These are phyloP conservation scores for Actenoides lindsayi DNA, from an alignment of 2,113 vertebrate genomes.

Conservation along the genomic window DNA sequence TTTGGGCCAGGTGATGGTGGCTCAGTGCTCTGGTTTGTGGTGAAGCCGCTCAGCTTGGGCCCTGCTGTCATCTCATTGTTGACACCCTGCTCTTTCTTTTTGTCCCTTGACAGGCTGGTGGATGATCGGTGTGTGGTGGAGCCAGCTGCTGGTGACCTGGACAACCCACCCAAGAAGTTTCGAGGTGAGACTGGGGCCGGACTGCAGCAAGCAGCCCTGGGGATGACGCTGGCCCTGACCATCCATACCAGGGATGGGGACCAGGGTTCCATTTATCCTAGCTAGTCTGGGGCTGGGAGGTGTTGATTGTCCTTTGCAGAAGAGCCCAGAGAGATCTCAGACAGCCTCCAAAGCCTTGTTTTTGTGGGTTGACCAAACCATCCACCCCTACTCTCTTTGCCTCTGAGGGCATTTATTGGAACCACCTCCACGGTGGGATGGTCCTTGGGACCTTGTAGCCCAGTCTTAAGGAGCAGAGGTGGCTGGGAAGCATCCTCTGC, in stretches of 20 bases:
- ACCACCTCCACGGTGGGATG: background rate
- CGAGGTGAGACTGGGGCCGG: slow-evolving; percentile 79
- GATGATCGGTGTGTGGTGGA: slow-evolving; percentile 97
- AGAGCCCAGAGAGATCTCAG: background rate
- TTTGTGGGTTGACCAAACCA: background rate
- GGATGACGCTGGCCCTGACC: background rate
- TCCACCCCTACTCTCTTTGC: background rate
- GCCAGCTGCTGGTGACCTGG: slow-evolving; percentile 90
- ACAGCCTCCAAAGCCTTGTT: background rate
- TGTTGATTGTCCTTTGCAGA: background rate
- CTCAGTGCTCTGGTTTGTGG: background rate
- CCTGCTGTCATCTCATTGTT: background rate
- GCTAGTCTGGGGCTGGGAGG: background rate
- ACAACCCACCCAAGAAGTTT: slow-evolving; percentile 97
- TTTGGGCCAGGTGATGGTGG: background rate
- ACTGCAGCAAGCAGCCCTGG: rapidly evolving
- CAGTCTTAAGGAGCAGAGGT: background rate
- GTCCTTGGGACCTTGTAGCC: background rate
- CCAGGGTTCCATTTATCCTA: background rate
- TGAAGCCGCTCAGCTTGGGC: background rate
- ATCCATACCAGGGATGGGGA: background rate
- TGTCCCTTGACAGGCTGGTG: slow-evolving; percentile 81
- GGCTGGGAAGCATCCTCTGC: background rate
- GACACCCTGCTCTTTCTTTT: background rate
- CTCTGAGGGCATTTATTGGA: background rate